A percentile compares a stretch with the other conserved stretches of the same genome.
phyloP scores from a whole-genome alignment of 1,140 invertebrate genomes.

The Ylistrum balloti region DNA sequence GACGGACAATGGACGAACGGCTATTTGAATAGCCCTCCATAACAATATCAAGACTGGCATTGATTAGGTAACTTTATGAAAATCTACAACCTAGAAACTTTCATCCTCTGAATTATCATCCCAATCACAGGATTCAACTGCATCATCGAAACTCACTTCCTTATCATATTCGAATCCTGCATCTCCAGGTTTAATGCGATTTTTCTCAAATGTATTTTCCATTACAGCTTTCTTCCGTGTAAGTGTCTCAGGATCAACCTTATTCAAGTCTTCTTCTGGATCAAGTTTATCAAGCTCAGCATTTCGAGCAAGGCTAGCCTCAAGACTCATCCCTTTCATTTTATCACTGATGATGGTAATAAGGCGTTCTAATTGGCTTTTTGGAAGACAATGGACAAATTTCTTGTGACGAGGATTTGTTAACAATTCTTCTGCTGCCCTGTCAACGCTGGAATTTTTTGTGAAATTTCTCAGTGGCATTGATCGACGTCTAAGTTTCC shows the following conservation, averaged over 20 bases:
- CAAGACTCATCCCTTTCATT: constrained; percentile 77
- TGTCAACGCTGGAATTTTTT: constrained; percentile 75
- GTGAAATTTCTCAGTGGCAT: constrained; percentile 82
- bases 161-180: constrained; percentile 83
- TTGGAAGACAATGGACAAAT: constrained; percentile 75
- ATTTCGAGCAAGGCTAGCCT: constrained; percentile 80
- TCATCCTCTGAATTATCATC: constrained; percentile 58
- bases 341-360: constrained; percentile 79
- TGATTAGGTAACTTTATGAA: not conserved
- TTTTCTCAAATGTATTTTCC: constrained; percentile 83
- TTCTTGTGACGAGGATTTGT: constrained; percentile 72
- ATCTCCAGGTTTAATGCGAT: constrained; percentile 82
- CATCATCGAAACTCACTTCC: constrained; percentile 81
- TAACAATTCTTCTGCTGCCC: constrained; percentile 75
- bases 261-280: constrained; percentile 84
- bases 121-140: constrained; percentile 77
- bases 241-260: constrained; percentile 81
- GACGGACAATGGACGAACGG: no score
- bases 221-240: constrained; percentile 83
- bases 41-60: no score
- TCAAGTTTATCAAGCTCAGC: constrained; percentile 77
- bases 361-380: constrained; percentile 76
- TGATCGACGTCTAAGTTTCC: constrained; percentile 78
- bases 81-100: not conserved
- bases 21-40: no score